These are phyloP conservation scores for Lucinisca nassula DNA, from an alignment of 2,888 invertebrate genomes.

Conservation along the genomic window DNA sequence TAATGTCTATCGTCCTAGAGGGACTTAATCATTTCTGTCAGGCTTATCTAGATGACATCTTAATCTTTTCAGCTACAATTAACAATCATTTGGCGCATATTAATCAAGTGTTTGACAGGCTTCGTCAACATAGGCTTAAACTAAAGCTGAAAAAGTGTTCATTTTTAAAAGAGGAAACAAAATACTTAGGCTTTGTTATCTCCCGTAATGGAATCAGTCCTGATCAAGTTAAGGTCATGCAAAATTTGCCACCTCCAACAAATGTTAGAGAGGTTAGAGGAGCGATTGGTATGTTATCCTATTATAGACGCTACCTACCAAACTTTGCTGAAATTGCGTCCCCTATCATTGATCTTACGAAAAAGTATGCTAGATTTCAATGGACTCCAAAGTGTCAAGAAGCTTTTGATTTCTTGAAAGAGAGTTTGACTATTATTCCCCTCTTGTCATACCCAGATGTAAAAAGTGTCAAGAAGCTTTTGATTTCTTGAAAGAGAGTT, in stretches of 20 bases:
- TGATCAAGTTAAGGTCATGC: slow-evolving; percentile 38
- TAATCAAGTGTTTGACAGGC: slow-evolving; percentile 42
- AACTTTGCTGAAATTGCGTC: slow-evolving; percentile 41
- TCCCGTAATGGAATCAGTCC: slow-evolving; percentile 39
- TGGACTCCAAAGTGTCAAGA: no score
- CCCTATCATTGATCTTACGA: slow-evolving; percentile 24
- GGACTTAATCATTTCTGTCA: slow-evolving; percentile 38
- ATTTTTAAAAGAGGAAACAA: slow-evolving; percentile 46
- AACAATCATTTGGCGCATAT: slow-evolving; percentile 54
- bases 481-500: no score
- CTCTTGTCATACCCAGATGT: no score
- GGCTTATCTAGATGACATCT: slow-evolving; percentile 65
- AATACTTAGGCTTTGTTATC: slow-evolving; percentile 36
- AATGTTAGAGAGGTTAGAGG: slow-evolving; percentile 19
- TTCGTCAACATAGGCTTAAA: slow-evolving; percentile 28
- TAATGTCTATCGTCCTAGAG: slow-evolving; percentile 42
- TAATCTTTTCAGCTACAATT: slow-evolving; percentile 41
- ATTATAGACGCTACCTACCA: slow-evolving; percentile 37
- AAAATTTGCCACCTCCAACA: slow-evolving; percentile 33
- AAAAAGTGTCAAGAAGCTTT: no score
- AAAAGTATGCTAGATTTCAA: slow-evolving; percentile 17
- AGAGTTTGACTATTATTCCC: no score
- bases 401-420: no score
- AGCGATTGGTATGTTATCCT: slow-evolving; percentile 8
- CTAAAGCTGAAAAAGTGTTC: slow-evolving; percentile 46